phyloP scores from a whole-genome alignment of 2,797 vertebrate species.

The Pelobates cultripes region DNA sequence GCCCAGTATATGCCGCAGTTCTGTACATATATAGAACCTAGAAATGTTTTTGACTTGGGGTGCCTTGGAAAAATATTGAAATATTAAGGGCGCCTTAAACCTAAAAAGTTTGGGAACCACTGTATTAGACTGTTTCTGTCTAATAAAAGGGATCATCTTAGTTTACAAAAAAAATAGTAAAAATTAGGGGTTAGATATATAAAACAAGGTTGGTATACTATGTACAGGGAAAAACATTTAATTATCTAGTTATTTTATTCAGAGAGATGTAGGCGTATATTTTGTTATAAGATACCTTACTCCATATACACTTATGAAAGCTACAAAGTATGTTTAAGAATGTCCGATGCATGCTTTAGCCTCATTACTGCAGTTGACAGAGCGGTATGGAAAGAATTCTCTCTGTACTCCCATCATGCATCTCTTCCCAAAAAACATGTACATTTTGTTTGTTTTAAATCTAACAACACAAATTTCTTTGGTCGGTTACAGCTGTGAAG shows the following conservation, averaged over 20 bases:
- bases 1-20: too few species aligned
- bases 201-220: too few species aligned
- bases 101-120: too few species aligned
- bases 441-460: neutral
- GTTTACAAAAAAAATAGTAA: too few species aligned
- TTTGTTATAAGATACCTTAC: conserved; percentile 51
- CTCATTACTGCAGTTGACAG: conserved; percentile 63
- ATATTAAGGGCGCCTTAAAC: too few species aligned
- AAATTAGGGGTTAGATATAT: too few species aligned
- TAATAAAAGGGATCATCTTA: too few species aligned
- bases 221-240: neutral
- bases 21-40: too few species aligned
- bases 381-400: conserved; percentile 75
- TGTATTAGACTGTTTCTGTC: too few species aligned
- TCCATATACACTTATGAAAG: conserved; percentile 54
- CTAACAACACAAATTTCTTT: neutral
- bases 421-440: conserved; percentile 33
- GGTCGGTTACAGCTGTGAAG: neutral
- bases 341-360: conserved; percentile 62
- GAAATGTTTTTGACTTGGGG: too few species aligned
- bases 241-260: neutral
- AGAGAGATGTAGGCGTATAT: neutral
- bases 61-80: too few species aligned
- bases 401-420: conserved; percentile 65
- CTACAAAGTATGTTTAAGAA: conserved; percentile 62